Evolutionary conservation across 1,140 invertebrate genomes (phyloP), one percentile per base, ranked within the genome.

Genomic region (Drosophila baimaii): DNA sequence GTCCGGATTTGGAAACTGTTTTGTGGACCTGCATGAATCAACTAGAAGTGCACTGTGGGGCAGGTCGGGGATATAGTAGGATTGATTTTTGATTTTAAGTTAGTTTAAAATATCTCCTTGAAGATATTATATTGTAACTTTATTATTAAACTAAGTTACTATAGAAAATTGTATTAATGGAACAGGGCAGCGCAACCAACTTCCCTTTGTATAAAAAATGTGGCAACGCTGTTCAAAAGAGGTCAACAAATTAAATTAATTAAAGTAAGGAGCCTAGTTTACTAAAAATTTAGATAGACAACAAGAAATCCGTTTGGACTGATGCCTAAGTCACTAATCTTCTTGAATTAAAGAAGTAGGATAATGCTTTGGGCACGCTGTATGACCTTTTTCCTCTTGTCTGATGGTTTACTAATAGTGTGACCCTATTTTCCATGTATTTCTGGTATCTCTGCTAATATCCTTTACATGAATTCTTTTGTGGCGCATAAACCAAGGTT

Each of bases 1-100:
- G 84, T 90, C 84, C 55, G 66, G 69, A 88, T 70, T 70, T 89
- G 72, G 63, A 79, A 89, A 83, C 31, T 19, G 52, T 55, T 47
- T 73, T 39, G 12, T 12, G 19, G 13, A n/a, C 2, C 66, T 72
- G 69, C 70, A 77, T 77, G 75, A 77, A 77, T 77, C 74, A 77
- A 78, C 75, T 64, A n/a, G 2, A 12, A 52, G 37, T 35, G 31
- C 31, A 72, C 76, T 27, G 75, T 57, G 52, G 37, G 23, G 6
- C 15, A 52, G 10, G 6, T 15, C 6, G n/a, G 27, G 12, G 5
- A 4, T 37, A 17, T 33, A 27, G 7, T 12, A 10, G 9, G 29
- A 9, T 1, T 2, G 3, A 2, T 1, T 0, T 12, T 31, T 10
- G 10, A 8, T 31, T 31, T 31, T 31, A 31, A 10, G 3, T 31